Percentiles rank a stretch among this genome's conserved stretches.
Evolutionary conservation across 2,113 vertebrate genomes (phyloP).

Genomic region (Promerops cafer): DNA sequence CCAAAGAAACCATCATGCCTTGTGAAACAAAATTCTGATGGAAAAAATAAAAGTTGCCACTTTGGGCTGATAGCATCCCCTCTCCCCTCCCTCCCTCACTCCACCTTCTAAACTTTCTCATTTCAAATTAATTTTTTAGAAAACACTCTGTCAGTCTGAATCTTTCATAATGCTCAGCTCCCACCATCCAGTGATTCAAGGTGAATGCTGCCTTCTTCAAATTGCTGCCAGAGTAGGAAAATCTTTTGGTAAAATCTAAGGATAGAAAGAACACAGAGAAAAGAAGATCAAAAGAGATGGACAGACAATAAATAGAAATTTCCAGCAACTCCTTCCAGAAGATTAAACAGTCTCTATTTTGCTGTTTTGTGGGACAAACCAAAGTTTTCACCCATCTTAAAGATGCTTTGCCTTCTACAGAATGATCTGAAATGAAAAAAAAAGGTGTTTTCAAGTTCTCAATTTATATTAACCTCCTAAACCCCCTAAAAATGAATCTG

Average conservation of each 20-base stretch:
- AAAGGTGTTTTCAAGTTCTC: neutral
- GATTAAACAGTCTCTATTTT: neutral
- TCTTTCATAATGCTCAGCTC: neutral
- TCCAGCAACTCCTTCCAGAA: neutral
- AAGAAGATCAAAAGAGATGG: neutral
- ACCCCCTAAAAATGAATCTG: neutral
- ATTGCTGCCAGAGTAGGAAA: neutral
- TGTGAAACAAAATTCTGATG: neutral
- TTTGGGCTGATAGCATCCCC: neutral
- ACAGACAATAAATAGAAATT: neutral
- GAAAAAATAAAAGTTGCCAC: neutral
- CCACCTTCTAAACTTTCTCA: neutral
- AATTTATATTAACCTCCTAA: neutral
- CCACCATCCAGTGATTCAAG: neutral
- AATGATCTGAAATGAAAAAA: neutral
- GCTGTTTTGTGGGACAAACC: neutral
- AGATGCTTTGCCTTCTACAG: neutral
- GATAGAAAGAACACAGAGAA: neutral
- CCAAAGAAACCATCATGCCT: neutral
- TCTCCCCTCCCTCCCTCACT: accelerated
- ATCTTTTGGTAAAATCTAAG: neutral
- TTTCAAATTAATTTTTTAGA: neutral
- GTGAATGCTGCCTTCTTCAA: neutral
- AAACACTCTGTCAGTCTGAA: neutral
- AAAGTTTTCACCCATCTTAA: neutral